Evolutionary conservation across 2,113 vertebrate species (phyloP).

Genomic region (Antennarius striatus): DNA sequence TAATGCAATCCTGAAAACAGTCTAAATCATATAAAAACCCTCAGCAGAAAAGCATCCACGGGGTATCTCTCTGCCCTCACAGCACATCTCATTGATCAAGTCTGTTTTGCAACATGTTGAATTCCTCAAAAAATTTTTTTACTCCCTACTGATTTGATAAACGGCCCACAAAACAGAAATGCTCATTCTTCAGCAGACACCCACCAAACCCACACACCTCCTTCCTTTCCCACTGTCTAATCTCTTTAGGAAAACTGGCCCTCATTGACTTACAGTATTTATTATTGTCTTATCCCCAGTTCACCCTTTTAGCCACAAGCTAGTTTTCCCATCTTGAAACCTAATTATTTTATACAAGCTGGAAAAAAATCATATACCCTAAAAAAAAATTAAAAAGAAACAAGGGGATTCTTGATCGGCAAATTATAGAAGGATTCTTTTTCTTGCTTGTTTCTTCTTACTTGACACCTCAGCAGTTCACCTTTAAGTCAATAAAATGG

Average conservation of each 20-base stretch:
- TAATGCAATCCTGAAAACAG: neutral
- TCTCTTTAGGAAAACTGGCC: slow-evolving; percentile 12
- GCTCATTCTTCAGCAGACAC: slow-evolving; percentile 54
- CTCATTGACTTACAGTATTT: neutral
- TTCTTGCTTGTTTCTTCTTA: too few species aligned
- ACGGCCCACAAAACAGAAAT: slow-evolving; percentile 53
- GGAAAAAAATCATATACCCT: too few species aligned
- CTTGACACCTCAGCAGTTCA: too few species aligned
- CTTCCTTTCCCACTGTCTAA: slow-evolving; percentile 27
- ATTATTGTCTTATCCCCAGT: slow-evolving; percentile 18
- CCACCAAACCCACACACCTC: neutral
- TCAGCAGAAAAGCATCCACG: slow-evolving; percentile 15
- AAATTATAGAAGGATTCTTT: too few species aligned
- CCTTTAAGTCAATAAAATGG: too few species aligned
- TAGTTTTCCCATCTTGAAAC: neutral
- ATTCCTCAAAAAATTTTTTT: slow-evolving; percentile 62
- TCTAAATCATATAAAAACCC: neutral
- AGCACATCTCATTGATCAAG: slow-evolving; percentile 64
- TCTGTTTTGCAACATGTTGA: slow-evolving; percentile 59
- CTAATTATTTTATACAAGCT: too few species aligned
- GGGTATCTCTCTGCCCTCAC: slow-evolving; percentile 35
- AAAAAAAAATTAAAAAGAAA: too few species aligned
- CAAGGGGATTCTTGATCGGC: too few species aligned
- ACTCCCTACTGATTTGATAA: slow-evolving; percentile 66
- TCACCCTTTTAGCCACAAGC: slow-evolving; percentile 11